Conservation (phyloP, 2,888 invertebrate species). For the Cerastis rubricosa region DNA sequence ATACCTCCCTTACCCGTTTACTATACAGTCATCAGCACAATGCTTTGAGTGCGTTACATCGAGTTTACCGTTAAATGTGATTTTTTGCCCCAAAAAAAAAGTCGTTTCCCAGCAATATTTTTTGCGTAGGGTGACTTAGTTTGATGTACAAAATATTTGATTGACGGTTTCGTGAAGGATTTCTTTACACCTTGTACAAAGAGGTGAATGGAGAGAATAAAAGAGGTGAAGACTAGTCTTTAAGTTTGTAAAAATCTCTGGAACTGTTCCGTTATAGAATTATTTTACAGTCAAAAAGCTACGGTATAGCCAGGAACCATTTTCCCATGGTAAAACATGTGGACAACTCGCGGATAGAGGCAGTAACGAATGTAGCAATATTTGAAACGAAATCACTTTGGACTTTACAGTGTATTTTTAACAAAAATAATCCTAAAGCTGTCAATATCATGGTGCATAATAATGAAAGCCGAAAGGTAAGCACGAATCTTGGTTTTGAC, state of each 20-base stretch:
- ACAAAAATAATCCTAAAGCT: slow-evolving; percentile 20
- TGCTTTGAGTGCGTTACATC: too few relatives aligned
- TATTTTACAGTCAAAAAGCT: not conserved
- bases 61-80: too few relatives aligned
- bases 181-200: too few relatives aligned
- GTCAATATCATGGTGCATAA: slow-evolving; percentile 20
- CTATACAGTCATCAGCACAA: too few relatives aligned
- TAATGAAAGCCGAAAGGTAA: slow-evolving; percentile 28
- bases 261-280: not conserved
- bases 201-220: not conserved
- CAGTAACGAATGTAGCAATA: not conserved
- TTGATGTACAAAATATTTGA: too few relatives aligned
- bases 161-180: too few relatives aligned
- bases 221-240: not conserved
- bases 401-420: not conserved
- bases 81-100: too few relatives aligned
- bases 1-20: too few relatives aligned
- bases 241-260: not conserved
- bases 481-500: slow-evolving; percentile 29
- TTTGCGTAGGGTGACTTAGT: too few relatives aligned
- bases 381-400: not conserved
- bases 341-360: not conserved
- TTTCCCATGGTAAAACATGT: not conserved
- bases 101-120: too few relatives aligned
- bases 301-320: not conserved